Evolutionary conservation across 1,140 invertebrate species (phyloP), one percentile per base, ranked within the genome.

Genomic region (Odontomachus brunneus): DNA sequence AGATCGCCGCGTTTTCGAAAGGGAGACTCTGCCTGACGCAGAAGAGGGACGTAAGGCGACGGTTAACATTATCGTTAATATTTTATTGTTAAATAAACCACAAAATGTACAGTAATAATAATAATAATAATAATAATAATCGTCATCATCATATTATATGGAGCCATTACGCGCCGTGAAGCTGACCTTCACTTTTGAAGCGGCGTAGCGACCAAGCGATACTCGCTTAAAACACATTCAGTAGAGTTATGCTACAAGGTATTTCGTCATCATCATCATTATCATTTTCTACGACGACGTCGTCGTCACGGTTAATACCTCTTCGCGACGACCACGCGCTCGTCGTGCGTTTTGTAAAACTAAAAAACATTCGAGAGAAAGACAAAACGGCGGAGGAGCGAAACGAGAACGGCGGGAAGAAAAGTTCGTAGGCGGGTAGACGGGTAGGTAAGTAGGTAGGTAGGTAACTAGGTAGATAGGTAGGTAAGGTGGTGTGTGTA

Each of bases 81-180:
- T 93, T 94, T 94, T 94, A 94, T 94, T 94, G 91, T 93, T 94
- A 94, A 94, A 93, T 94, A 94, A 94, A 94, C 90, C 93, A 94
- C 92, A 94, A 94, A 94, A 94, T 94, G 92, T 94, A 94, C 93
- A 94, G 89, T 93, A 91, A 92, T 91, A 90, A 89, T 89, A 86
- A 82, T 59, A 59, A 73, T 73, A 44, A 44, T 44, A 44, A 67
- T 72, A 86, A 87, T 87, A 83, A 84, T 88, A 84, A 67, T 72
- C 83, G 86, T 87, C 78, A 84, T 88, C 81, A 67, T 72, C 83
- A 87, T 87, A 92, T 93, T 86, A 90, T 93, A 91, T 91, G 88
- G 63, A 74, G 69, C 73, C 76, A 67, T 83, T 44, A 11, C 38
- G 38, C 89, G 84, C 88, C 83, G 72, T 90, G 84, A 60, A 44